These are phyloP conservation scores for Bettongia penicillata DNA, from an alignment of 2,113 vertebrate species.

Conservation along the genomic window DNA sequence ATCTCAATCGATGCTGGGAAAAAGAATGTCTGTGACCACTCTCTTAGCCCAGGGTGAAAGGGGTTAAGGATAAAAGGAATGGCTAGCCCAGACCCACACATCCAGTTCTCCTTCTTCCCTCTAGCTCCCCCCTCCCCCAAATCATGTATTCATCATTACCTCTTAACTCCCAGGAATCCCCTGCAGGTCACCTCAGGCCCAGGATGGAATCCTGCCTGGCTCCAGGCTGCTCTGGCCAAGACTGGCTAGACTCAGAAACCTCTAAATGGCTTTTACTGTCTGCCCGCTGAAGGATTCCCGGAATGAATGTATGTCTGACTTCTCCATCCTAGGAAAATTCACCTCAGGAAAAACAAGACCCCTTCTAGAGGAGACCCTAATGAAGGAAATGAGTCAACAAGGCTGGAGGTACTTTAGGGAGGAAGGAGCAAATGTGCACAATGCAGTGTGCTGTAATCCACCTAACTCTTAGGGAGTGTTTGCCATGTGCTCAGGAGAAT, in stretches of 20 bases:
- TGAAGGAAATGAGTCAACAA: constrained; percentile 60
- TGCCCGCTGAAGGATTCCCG: constrained; percentile 70
- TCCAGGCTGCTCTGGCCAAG: constrained; percentile 28
- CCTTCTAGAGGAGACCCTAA: constrained; percentile 52
- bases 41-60: not conserved
- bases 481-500: not conserved
- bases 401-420: not conserved
- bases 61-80: constrained; percentile 30
- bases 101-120: not conserved
- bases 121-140: accelerated
- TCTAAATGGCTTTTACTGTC: constrained; percentile 77
- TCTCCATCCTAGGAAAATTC: constrained; percentile 66
- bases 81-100: not conserved
- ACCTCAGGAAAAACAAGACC: constrained; percentile 78
- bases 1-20: not conserved
- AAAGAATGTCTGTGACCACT: not conserved
- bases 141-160: not conserved
- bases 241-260: constrained; percentile 72
- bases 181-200: constrained; percentile 39
- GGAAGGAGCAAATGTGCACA: not conserved
- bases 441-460: not conserved
- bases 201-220: constrained; percentile 70
- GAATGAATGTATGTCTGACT: constrained; percentile 80
- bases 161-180: not conserved
- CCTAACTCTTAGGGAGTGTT: not conserved